Evolutionary conservation across 2,888 invertebrate species (phyloP), one percentile per base, ranked within the genome.

Genomic region (Aethes cnicana): DNA sequence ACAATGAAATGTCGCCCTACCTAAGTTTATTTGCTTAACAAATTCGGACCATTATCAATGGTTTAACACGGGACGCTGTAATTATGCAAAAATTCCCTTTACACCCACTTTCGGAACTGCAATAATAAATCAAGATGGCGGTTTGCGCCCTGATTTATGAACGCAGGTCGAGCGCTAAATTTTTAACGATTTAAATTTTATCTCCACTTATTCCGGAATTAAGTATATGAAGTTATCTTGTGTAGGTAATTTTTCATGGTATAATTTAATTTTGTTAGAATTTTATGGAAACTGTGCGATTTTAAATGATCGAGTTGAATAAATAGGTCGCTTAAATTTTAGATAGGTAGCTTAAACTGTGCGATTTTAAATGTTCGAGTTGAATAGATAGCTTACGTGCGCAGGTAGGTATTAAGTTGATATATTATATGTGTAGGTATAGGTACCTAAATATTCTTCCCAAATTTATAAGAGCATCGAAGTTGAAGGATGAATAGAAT

Each of bases 81-180:
- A 36, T 50, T 36, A 36, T 28, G 21, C 43, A 36, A 36, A 43
- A 30, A 43, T 12, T 26, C 33, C 26, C 42, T 35, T 48, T 48
- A 42, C 48, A 48, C 25, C 28, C 57, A 64, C 62, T 58, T 55
- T 62, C 60, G 65, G 60, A 65, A 64, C 62, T 61, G 55, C 58
- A 54, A 63, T 57, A 54, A 68, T 69, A 72, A 69, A 74, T 74
- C 67, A 70, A 63, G 68, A 66, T 67, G 66, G 62, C 62, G 62
- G 60, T 69, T 66, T 63, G 23, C 62, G 58, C 61, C 58, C 58
- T 73, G 68, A 74, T 72, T 73, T 71, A 74, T 68, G 66, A 58
- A 57, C 55, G 64, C 57, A 56, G 58, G 66, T 61, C 57, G 55
- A 63, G 63, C 59, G 66, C 59, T 48, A 62, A 60, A 59, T 55